phyloP scores from a whole-genome alignment of 2,888 invertebrate species.

The Cryptus viduatorius region DNA sequence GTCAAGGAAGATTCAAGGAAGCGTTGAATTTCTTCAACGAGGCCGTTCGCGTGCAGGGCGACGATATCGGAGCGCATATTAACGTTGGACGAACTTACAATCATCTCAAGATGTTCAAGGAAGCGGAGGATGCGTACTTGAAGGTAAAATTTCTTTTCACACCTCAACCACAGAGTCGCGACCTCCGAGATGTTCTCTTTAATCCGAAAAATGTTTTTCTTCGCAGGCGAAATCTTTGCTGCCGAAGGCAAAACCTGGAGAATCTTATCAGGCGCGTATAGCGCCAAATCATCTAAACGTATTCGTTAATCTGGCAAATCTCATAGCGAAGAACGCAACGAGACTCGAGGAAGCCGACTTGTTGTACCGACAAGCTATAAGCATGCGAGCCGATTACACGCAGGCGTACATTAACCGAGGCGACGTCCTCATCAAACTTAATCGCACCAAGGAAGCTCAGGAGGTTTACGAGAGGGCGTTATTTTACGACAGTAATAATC shows the following conservation, averaged over 20 bases:
- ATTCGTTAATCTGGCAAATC: slow-evolving; percentile 96
- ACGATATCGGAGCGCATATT: slow-evolving; percentile 98
- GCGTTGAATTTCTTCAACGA: slow-evolving; percentile 96
- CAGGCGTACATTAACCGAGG: slow-evolving; percentile 99
- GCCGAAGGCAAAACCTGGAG: slow-evolving; percentile 96
- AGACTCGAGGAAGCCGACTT: slow-evolving; percentile 97
- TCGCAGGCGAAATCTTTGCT: slow-evolving; percentile 93
- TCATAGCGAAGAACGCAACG: slow-evolving; percentile 96
- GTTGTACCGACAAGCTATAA: slow-evolving; percentile 97
- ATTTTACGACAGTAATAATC: slow-evolving; percentile 96
- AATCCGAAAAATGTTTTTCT: background rate
- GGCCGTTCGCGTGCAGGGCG: slow-evolving; percentile 96
- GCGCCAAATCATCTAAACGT: slow-evolving; percentile 98
- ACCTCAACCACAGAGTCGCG: background rate
- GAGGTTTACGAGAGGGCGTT: slow-evolving; percentile 97
- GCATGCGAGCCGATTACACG: slow-evolving; percentile 98
- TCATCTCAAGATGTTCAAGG: slow-evolving; percentile 93
- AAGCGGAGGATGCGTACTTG: slow-evolving; percentile 97
- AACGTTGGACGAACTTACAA: slow-evolving; percentile 98
- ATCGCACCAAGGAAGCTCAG: slow-evolving; percentile 97
- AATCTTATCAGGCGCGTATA: slow-evolving; percentile 97
- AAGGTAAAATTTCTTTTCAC: slow-evolving; percentile 85
- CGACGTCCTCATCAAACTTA: slow-evolving; percentile 97
- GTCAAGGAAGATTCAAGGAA: slow-evolving; percentile 89
- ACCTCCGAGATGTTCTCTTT: too few relatives aligned